phyloP scores from a whole-genome alignment of 2,113 vertebrate genomes.

The Platichthys stellatus region DNA sequence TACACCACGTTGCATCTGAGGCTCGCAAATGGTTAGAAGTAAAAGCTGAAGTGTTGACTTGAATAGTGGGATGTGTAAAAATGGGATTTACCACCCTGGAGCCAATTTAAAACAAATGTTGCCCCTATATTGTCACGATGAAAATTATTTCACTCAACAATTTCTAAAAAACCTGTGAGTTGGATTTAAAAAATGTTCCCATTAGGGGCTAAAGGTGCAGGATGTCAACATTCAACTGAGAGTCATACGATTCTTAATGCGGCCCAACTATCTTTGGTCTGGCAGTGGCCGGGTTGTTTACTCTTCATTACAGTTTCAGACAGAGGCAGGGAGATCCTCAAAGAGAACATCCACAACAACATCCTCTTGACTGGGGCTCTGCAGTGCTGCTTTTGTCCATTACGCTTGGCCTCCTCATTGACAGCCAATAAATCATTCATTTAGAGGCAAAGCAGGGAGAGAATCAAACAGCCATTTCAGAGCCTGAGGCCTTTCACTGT shows the following conservation, averaged over 20 bases:
- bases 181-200: constrained; percentile 19
- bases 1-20: constrained; percentile 87
- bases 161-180: constrained; percentile 19
- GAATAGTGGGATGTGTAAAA: background rate
- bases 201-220: constrained; percentile 31
- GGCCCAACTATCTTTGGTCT: constrained; percentile 49
- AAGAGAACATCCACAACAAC: constrained; percentile 81
- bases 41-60: background rate
- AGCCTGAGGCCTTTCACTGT: constrained; percentile 79
- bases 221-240: constrained; percentile 44
- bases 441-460: constrained; percentile 84
- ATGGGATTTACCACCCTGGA: background rate
- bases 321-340: constrained; percentile 74
- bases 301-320: constrained; percentile 75
- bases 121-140: background rate
- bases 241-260: constrained; percentile 52
- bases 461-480: constrained; percentile 83
- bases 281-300: constrained; percentile 68
- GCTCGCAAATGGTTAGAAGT: constrained; percentile 81
- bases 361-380: constrained; percentile 80
- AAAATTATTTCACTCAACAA: constrained; percentile 4
- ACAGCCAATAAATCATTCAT: constrained; percentile 86
- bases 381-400: constrained; percentile 82
- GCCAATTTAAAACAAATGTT: constrained; percentile 23
- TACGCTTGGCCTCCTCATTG: constrained; percentile 83